Base-by-base conservation (phyloP, 2,888 invertebrate genomes). In the Apotomis turbidana region DNA sequence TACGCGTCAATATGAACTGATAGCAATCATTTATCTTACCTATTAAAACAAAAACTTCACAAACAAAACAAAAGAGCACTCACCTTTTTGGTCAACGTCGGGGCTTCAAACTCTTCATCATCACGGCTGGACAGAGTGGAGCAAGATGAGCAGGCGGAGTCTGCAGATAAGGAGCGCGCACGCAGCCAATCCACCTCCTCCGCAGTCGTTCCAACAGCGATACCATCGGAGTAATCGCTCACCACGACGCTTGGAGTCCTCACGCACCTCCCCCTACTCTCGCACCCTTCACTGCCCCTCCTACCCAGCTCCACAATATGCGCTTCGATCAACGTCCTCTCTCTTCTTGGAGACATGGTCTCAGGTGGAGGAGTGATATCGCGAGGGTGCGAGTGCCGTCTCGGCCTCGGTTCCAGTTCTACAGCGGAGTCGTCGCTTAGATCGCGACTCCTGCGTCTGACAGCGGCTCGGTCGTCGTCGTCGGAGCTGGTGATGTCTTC, bases 241-340 rank as follows among this genome's bases (percentile, higher is more conserved):
- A 97, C 97, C 3, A 97, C 97, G 60, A 97, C 97, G 70, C 97
- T 97, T 0, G 97, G 97, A 0, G 97, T 97, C 73, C 97, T 91
- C 87, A 97, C 96, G 80, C 95, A 96, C 81, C 92, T 81, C 79
- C 89, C 93, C 76, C 94, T 82, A 76, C 93, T 86, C 81, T 91
- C 90, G 75, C 88, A 83, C 77, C 94, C 93, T 77, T 93, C 93
- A 79, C 93, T 92, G 57, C 91, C 88, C 71, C 94, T 85, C 81
- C 94, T 90, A 54, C 94, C 94, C 74, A 93, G 83, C 79, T 94
- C 83, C 90, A 95, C 89, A 91, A 95, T 82, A 93, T 94, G 83
- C 91, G 91, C 85, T 93, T 95, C 91, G 10, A 93, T 86, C 60
- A 93, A 78, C 15, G 91, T 93, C 73, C 90, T 80, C 80, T 93